Base-by-base conservation (phyloP, 2,888 invertebrate species). In the Agrotis segetum region DNA sequence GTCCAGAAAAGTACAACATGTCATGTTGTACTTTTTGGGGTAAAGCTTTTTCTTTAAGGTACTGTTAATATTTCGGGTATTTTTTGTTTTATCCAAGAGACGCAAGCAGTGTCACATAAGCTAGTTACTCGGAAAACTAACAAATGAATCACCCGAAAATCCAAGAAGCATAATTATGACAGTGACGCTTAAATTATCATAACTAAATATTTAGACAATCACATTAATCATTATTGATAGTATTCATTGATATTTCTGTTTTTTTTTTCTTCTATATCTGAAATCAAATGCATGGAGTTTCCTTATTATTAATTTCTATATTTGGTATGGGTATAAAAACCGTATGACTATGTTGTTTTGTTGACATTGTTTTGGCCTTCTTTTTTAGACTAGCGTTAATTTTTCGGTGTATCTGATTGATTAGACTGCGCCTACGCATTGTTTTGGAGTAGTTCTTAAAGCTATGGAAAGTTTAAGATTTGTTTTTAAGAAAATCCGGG, bases 171-270 rank as follows among this genome's bases (percentile, higher is more conserved):
- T 52, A 40, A 11, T 40, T 9, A 40, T 11, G 40, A 40, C 0
- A 50, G 5, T 44, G 44, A 50, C 6, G 29, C 0, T 29, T 29
- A 67, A 9, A 79, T 79, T 67, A 70, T 11, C 70, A 74, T 79
- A 66, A 19, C 65, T 69, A 40, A 79, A 74, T 65, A 62, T 77
- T 79, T 67, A 74, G 46, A 24, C 52, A 24, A 71, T 65, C 44
- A 49, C 56, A 24, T 21, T 58, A 61, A 71, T 50, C 16, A 29
- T 63, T 72, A 56, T 56, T 56, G 3, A 34, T n/a, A 29, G 4
- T 2, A 55, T n/a, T 44, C n/a, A 21, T 59, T 72, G 19, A 68
- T 63, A 63, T 66, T 62, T 76, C 71, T 65, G 67, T 16, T 47
- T 60, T 66, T 63, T 68, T 66, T 56, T 53, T 63, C 63, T 63